Evolutionary conservation across 2,113 vertebrate species (phyloP).

Genomic region (Nerophis lumbriciformis): DNA sequence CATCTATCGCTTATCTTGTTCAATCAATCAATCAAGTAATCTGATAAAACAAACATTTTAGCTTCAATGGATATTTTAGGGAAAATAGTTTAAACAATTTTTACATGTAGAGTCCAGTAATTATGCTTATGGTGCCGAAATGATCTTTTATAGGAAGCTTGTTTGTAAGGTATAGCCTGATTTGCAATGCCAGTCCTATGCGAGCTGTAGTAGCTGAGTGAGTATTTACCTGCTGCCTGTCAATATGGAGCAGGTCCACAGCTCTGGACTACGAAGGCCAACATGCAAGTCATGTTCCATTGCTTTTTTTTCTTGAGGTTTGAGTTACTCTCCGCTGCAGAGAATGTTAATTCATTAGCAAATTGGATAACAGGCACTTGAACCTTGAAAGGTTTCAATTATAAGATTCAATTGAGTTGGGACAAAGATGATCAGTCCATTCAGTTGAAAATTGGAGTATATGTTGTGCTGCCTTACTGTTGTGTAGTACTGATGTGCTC

Average conservation of each 20-base stretch:
- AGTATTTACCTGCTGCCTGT: constrained; percentile 33
- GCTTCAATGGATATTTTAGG: too few relatives aligned
- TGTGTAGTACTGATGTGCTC: constrained; percentile 16
- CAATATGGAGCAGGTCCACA: constrained; percentile 26
- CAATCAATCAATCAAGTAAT: too few relatives aligned
- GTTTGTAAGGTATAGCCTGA: too few relatives aligned
- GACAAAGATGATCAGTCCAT: constrained; percentile 7
- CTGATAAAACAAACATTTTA: too few relatives aligned
- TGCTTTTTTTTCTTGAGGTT: constrained; percentile 35
- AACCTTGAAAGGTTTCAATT: constrained; percentile 11
- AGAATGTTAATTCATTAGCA: constrained; percentile 36
- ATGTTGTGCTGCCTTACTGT: constrained; percentile 6
- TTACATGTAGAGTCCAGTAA: background rate
- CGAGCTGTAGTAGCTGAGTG: constrained; percentile 32
- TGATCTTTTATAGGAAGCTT: too few relatives aligned
- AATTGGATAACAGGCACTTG: constrained; percentile 4
- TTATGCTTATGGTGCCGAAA: background rate
- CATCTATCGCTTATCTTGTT: background rate
- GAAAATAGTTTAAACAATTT: too few relatives aligned
- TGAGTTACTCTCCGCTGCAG: constrained; percentile 27
- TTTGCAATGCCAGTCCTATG: constrained; percentile 31
- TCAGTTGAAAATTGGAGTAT: constrained; percentile 10
- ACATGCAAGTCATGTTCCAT: constrained; percentile 50
- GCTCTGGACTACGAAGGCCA: constrained; percentile 40
- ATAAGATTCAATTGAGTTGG: constrained; percentile 4